Percentiles rank a stretch among this genome's conserved stretches.
Evolutionary conservation across 2,113 vertebrate genomes (phyloP).

Genomic region (Platichthys flesus): DNA sequence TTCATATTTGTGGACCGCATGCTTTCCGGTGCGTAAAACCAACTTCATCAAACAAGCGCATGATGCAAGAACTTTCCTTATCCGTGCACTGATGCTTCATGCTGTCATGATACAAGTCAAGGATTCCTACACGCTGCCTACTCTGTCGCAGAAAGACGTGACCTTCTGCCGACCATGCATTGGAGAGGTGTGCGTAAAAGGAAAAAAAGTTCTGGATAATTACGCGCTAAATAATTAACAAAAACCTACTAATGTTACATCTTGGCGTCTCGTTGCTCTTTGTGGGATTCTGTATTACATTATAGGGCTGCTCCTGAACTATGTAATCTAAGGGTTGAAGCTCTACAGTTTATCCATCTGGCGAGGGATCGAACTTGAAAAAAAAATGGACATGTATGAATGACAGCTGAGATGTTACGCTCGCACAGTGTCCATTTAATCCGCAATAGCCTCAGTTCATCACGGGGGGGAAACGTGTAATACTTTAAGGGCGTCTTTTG

Average conservation of each 20-base stretch:
- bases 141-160: not conserved
- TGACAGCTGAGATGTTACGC: conserved; percentile 8
- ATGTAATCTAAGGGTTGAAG: not conserved
- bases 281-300: conserved; percentile 19
- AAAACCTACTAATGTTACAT: conserved; percentile 43
- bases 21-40: conserved; percentile 57
- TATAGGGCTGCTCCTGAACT: conserved; percentile 4
- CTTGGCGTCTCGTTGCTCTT: conserved; percentile 37
- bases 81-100: conserved; percentile 46
- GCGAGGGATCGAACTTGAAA: conserved; percentile 21
- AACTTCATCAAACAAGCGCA: conserved; percentile 39
- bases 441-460: conserved; percentile 15
- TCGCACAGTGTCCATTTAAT: conserved; percentile 31
- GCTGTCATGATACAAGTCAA: conserved; percentile 31
- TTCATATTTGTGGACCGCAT: conserved; percentile 29
- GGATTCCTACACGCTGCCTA: conserved; percentile 4
- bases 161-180: no score
- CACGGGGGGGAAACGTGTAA: not conserved
- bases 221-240: conserved; percentile 62
- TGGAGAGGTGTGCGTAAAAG: conserved; percentile 23
- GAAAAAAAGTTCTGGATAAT: conserved; percentile 19
- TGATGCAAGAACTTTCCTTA: conserved; percentile 41
- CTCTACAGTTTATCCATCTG: conserved; percentile 28
- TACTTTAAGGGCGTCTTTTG: not conserved
- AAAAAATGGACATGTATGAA: conserved; percentile 6